Base-by-base conservation (phyloP, 2,888 invertebrate genomes). In the Chloromyia formosa region DNA sequence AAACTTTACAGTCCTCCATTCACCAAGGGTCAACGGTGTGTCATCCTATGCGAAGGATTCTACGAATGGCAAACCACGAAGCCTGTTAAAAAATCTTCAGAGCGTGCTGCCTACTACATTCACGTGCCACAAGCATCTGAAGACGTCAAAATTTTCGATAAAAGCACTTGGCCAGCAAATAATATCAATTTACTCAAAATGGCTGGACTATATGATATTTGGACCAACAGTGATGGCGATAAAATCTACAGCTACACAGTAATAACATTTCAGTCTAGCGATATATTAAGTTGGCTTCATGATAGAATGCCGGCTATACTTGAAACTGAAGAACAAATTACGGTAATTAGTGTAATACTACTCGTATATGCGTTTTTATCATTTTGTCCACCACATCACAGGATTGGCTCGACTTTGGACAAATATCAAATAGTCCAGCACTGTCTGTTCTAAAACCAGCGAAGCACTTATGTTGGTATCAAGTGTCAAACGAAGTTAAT, bases 221-320 rank as follows among this genome's bases (percentile, higher is more conserved):
- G 92, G 91, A 88, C 88, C 78, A 85, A 88, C 79, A 85, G 86
- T 22, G 86, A 87, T 80, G 88, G 87, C 27, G 86, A 87, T 74
- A 86, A 88, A 60, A 88, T 93, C 60, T 92, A 91, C 80, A 92
- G 91, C 77, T 94, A 92, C 82, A 89, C 92, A 60, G 87, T 94
- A 1, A 90, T 95, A 62, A 95, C 95, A 16, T 92, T 91, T 87
- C 91, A 92, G 58, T 90, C 94, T 0, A 90, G 91, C 77, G 83
- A 87, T 49, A 87, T 89, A 16, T 82, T 94, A 77, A 87, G 89
- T 42, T 92, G 92, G 91, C 85, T 94, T 69, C 94, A 94, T 85
- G 90, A 93, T 80, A 88, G 94, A 81, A 91, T 92, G 89, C 94
- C 94, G 74, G 92, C 93, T n/a, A 88, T 94, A 79, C 86, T 95